Conservation (phyloP, 2,113 vertebrate species). For the Porphyrio hochstetteri region DNA sequence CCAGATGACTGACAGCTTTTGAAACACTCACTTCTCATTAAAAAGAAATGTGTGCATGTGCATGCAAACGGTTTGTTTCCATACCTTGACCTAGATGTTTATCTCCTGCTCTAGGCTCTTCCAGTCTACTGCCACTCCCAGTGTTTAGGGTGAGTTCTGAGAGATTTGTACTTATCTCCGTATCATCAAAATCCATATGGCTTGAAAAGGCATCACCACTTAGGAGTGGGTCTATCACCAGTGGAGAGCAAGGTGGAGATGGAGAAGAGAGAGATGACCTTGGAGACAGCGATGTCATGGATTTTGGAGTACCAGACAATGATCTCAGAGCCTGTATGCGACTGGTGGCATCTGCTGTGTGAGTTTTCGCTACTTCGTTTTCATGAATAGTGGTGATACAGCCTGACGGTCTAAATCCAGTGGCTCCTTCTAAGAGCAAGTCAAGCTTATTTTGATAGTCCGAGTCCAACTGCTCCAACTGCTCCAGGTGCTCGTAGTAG, state of each 20-base stretch:
- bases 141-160: slow-evolving; percentile 76
- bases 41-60: background rate
- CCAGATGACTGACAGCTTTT: background rate
- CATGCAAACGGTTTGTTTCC: background rate
- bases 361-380: slow-evolving; percentile 85
- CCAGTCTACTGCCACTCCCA: slow-evolving; percentile 70
- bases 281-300: slow-evolving; percentile 90
- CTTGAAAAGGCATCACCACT: slow-evolving; percentile 82
- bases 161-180: slow-evolving; percentile 76
- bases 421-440: slow-evolving; percentile 85
- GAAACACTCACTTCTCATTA: background rate
- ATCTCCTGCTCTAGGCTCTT: slow-evolving; percentile 67
- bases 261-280: slow-evolving; percentile 95
- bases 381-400: slow-evolving; percentile 96
- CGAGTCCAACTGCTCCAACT: slow-evolving; percentile 82
- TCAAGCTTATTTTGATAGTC: slow-evolving; percentile 94
- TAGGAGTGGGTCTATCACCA: slow-evolving; percentile 84
- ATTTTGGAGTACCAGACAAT: slow-evolving; percentile 88
- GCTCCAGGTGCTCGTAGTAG: slow-evolving; percentile 89
- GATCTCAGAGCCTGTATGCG: slow-evolving; percentile 83
- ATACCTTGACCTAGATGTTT: slow-evolving; percentile 77
- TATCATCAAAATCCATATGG: slow-evolving; percentile 80
- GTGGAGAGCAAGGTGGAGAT: slow-evolving; percentile 92
- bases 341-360: slow-evolving; percentile 52
- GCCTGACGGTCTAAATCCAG: slow-evolving; percentile 87